Evolutionary conservation across 1,140 invertebrate species (phyloP), one percentile per base, ranked within the genome.

Genomic region (Hirudo medicinalis): DNA sequence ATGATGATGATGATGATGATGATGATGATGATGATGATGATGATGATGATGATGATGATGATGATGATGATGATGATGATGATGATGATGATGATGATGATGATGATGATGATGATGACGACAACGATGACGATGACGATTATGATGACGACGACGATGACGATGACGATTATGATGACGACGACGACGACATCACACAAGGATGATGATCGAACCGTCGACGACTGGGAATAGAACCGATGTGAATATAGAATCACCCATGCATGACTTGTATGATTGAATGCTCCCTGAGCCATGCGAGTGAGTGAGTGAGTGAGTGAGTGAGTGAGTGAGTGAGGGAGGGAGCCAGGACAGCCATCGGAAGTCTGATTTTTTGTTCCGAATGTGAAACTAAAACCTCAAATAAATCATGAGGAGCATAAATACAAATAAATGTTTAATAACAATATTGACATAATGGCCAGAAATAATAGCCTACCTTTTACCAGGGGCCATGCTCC

Each of bases 51-150:
- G 91, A 91, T 80, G 88, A 91, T 49, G 88, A 73, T 17, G 76
- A 76, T 71, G 89, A 76, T 89, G 90, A 76, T 87, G 89, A 77
- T 83, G 90, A 57, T 84, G 90, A 9, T 70, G 89, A 91, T 76
- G 72, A 72, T 54, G 91, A 91, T 76, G 90, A 91, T 78, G 89
- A 91, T 72, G 91, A 91, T 80, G 88, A 91, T 49, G 90, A 91
- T 8, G 67, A 68, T n/a, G 67, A 68, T 68, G 67, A 68, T 68
- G 67, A 40, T 29, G 67, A 68, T 68, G 67, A 40, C 9, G 67
- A 68, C 19, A 9, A 68, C 19, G 67, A 68, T 68, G 67, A 68
- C 19, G 67, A 68, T 49, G 57, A 63, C 19, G 57, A n/a, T 63
- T 1, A 13, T 63, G 57, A 22, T 63, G 29, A 63, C 15, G 57